Evolutionary conservation across 2,888 invertebrate species (phyloP), one percentile per base, ranked within the genome.

Genomic region (Empis stercorea): DNA sequence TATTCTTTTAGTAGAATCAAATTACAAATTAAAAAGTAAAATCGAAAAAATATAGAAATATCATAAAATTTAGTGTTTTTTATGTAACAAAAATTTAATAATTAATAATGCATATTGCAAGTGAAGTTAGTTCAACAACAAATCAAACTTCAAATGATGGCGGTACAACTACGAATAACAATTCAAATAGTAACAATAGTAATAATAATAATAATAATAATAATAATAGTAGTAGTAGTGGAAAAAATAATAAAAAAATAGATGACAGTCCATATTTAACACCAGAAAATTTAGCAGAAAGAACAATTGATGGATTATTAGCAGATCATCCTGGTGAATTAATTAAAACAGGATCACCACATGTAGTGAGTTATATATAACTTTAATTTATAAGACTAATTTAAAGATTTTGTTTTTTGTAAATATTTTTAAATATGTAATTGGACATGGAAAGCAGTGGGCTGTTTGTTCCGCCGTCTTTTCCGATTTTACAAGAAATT

Each of bases 241-340:
- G 50, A 46, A 55, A 55, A 17, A 61, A 54, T 51, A 62, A 56
- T 45, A 65, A 63, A 50, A 53, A 57, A 7, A 59, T 61, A 44
- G 68, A 68, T 46, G 66, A 60, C 39, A 63, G 64, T 56, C 68
- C 66, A 0, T 66, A 79, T 27, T 66, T 88, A 65, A 87, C 87
- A 20, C 87, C 87, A 7, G 88, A 88, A 65, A 74, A 86, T 43
- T 70, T 89, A 54, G 85, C 87, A 42, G 89, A 91, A 62, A 75
- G 88, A 54, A 87, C 89, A 3, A 71, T 89, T 52, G 88, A 88
- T 64, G 85, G 87, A 44, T 73, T 89, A 51, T 71, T 93, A 51
- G 84, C 88, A 46, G 92, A 93, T 62, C 92, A 93, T 71, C 91
- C 92, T 4, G 93, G 92, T 15, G 91, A 92, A 71, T 73, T 96